phyloP scores from a whole-genome alignment of 2,797 vertebrate genomes.

The Cichlasoma orientale region DNA sequence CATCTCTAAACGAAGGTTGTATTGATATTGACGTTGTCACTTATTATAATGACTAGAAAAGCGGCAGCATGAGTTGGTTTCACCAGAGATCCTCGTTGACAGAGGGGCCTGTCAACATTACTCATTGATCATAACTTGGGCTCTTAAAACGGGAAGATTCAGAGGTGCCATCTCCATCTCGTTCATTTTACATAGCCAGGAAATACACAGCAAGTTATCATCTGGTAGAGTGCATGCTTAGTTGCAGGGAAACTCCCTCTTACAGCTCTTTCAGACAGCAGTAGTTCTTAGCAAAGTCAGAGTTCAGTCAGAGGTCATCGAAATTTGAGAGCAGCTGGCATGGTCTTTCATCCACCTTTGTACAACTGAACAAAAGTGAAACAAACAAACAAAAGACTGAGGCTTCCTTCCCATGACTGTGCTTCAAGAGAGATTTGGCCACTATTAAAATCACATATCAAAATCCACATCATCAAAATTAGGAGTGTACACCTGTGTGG shows the following conservation, averaged over 20 bases:
- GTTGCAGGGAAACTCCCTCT: constrained; percentile 40
- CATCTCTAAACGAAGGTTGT: neutral
- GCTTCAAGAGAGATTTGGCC: constrained; percentile 4
- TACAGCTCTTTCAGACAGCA: constrained; percentile 3
- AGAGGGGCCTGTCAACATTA: neutral
- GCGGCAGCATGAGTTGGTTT: neutral
- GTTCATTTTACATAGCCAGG: constrained; percentile 37
- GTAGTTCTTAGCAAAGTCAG: constrained; percentile 48
- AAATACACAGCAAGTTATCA: constrained; percentile 21
- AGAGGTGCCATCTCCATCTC: constrained; percentile 14
- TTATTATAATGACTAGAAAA: neutral
- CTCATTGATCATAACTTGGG: neutral
- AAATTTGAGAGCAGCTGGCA: constrained; percentile 28
- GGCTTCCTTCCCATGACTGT: neutral
- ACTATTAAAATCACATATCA: constrained; percentile 43
- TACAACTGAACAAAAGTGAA: constrained; percentile 29
- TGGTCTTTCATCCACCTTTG: constrained; percentile 20
- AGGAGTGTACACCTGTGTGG: constrained; percentile 16
- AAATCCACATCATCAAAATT: constrained; percentile 40
- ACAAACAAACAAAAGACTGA: constrained; percentile 3
- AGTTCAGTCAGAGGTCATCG: constrained; percentile 33
- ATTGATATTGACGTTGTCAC: neutral
- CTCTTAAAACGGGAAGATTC: constrained; percentile 42
- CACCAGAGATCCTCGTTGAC: neutral
- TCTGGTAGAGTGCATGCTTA: constrained; percentile 15